A percentile compares a stretch with the other conserved stretches of the same genome.
phyloP scores from a whole-genome alignment of 2,113 vertebrate genomes.

The Vombatus ursinus region DNA sequence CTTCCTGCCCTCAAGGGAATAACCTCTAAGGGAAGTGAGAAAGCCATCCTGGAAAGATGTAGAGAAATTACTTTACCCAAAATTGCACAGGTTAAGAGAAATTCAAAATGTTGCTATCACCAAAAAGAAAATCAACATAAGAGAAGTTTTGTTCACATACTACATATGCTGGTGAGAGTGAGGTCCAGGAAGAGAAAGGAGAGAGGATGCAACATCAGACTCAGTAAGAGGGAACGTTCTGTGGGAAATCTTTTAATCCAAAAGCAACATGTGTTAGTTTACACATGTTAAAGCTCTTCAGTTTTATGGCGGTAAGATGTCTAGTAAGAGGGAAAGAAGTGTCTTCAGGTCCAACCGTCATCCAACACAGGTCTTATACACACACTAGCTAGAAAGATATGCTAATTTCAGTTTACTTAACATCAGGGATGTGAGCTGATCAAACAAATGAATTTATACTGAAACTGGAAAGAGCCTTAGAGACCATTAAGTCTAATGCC shows the following conservation, averaged over 20 bases:
- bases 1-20: neutral
- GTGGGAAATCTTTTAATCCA: neutral
- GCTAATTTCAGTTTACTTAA: neutral
- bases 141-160: neutral
- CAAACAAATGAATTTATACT: neutral
- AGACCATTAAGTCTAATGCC: neutral
- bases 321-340: neutral
- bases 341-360: neutral
- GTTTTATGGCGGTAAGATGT: neutral
- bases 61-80: neutral
- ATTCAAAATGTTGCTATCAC: neutral
- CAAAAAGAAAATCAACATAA: neutral
- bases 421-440: neutral
- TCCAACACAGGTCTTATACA: neutral
- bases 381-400: neutral
- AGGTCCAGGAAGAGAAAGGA: neutral
- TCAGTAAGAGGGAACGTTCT: neutral
- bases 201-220: neutral
- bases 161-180: neutral
- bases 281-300: neutral
- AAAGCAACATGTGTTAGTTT: neutral
- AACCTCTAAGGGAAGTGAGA: neutral
- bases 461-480: neutral
- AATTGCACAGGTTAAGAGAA: neutral
- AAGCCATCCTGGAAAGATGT: neutral